Conservation (phyloP, 2,888 invertebrate genomes). For the Atethmia centrago region DNA sequence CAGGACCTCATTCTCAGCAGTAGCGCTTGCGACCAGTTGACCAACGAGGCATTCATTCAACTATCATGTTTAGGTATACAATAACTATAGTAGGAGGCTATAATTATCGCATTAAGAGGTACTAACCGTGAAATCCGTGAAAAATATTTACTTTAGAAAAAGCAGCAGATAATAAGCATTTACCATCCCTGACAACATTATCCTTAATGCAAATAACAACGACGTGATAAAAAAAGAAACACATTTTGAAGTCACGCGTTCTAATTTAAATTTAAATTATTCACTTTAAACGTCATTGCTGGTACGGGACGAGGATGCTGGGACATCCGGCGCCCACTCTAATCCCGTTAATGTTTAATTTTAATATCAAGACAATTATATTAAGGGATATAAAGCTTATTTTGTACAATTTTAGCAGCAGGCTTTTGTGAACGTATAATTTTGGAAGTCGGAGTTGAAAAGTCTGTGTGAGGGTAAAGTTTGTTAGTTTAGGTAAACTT, state of each 20-base stretch:
- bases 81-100: too few relatives aligned
- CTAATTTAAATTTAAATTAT: conserved; percentile 61
- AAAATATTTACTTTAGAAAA: conserved; percentile 1
- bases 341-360: conserved; percentile 52
- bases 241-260: conserved; percentile 38
- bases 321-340: conserved; percentile 18
- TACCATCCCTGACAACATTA: conserved; percentile 4
- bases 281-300: conserved; percentile 42
- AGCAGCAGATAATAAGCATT: conserved; percentile 1
- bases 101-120: too few relatives aligned
- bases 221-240: conserved; percentile 11
- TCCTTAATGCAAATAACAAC: conserved; percentile 10
- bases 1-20: too few relatives aligned
- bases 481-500: neutral
- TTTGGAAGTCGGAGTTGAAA: neutral
- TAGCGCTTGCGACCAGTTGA: too few relatives aligned
- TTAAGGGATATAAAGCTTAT: conserved; percentile 19
- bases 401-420: conserved; percentile 18
- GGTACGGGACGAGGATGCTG: conserved; percentile 27
- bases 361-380: conserved; percentile 42
- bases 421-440: conserved; percentile 7
- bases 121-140: neutral
- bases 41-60: too few relatives aligned
- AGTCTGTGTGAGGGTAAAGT: neutral
- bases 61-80: too few relatives aligned